Conservation (phyloP, 2,797 vertebrate species). For the Masticophis lateralis region DNA sequence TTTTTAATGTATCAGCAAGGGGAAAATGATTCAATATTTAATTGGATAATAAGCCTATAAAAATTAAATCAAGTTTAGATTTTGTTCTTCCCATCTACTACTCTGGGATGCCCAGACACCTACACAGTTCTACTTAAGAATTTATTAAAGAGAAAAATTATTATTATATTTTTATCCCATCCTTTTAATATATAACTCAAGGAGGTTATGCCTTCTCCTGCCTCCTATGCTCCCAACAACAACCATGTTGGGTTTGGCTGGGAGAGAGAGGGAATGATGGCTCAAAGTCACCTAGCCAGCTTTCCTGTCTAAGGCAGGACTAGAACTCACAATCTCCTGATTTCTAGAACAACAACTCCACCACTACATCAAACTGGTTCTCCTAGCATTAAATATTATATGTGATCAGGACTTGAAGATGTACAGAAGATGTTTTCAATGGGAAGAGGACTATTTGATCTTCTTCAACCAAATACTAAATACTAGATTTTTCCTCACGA, state of each 20-base stretch:
- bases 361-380: not conserved
- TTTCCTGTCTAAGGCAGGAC: not conserved
- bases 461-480: not conserved
- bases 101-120: not conserved
- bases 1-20: not conserved
- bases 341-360: not conserved
- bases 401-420: not conserved
- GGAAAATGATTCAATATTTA: not conserved
- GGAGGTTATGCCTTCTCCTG: not conserved
- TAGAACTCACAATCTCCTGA: not conserved
- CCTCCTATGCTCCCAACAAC: not conserved
- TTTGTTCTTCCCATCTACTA: not conserved
- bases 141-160: not conserved
- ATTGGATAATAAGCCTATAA: not conserved
- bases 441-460: not conserved
- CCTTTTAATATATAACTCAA: not conserved
- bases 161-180: not conserved
- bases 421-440: not conserved
- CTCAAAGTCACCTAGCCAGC: not conserved
- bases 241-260: not conserved
- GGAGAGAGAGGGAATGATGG: not conserved
- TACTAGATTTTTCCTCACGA: not conserved
- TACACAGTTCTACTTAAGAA: not conserved
- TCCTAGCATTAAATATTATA: not conserved
- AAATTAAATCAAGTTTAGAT: not conserved